Percentiles rank a stretch among this genome's conserved stretches.
Evolutionary conservation across 37 sponge, comb jelly and placozoan genomes (phyloP).

Genomic region (Mnemiopsis leidyi): DNA sequence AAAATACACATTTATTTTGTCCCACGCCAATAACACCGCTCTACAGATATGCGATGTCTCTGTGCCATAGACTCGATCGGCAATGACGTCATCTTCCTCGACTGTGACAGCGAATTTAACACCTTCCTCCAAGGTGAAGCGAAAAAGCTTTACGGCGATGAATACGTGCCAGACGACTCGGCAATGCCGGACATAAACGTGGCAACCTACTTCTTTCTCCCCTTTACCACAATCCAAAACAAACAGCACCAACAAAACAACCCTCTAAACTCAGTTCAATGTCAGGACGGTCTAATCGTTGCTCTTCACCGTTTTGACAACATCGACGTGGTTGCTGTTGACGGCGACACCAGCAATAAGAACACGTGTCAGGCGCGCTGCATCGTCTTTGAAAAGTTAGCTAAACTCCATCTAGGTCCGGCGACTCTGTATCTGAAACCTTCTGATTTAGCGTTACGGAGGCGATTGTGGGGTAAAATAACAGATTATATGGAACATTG

Average conservation of each 20-base stretch:
- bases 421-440: conserved; percentile 25
- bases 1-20: neutral
- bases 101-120: conserved; percentile 33
- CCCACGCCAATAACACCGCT: neutral
- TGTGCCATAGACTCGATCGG: neutral
- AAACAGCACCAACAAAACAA: conserved; percentile 41
- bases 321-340: conserved; percentile 26
- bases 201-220: neutral
- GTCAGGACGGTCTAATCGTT: conserved; percentile 1
- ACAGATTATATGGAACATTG: neutral
- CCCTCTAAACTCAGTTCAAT: neutral
- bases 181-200: neutral
- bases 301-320: conserved; percentile 55
- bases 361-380: neutral
- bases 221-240: neutral
- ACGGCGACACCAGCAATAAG: neutral
- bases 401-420: conserved; percentile 54
- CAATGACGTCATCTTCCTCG: conserved; percentile 46
- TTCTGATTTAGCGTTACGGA: neutral
- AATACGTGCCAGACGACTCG: neutral
- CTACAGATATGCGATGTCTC: conserved; percentile 22
- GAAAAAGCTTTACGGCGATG: neutral
- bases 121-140: neutral
- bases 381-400: conserved; percentile 44
- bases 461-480: conserved; percentile 16